Conservation (phyloP, 2,888 invertebrate species). For the Aphodius granarius region DNA sequence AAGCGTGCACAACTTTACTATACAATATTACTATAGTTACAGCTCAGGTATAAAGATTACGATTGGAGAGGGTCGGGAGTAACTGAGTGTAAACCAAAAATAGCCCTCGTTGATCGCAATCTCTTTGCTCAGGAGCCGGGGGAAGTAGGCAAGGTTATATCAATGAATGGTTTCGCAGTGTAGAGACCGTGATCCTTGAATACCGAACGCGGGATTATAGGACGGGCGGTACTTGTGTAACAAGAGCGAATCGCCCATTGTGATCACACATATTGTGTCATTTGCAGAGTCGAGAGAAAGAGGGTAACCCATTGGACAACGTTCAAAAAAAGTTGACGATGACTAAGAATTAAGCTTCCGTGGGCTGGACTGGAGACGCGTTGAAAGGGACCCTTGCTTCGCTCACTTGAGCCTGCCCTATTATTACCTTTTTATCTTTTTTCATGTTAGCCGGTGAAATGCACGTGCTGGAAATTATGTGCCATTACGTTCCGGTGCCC, state of each 20-base stretch:
- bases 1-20: background rate
- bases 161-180: background rate
- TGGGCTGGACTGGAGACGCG: background rate
- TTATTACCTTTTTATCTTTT: background rate
- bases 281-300: constrained; percentile 41
- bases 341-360: background rate
- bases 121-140: background rate
- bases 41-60: background rate
- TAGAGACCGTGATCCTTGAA: constrained; percentile 39
- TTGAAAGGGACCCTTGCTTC: background rate
- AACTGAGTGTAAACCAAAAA: background rate
- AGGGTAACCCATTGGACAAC: constrained; percentile 45
- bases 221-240: constrained; percentile 43
- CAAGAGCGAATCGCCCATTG: constrained; percentile 31
- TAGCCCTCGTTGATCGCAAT: background rate
- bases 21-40: background rate
- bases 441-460: background rate
- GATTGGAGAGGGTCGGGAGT: background rate
- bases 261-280: constrained; percentile 45
- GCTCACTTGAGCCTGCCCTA: background rate
- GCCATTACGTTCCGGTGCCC: background rate
- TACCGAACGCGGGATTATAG: constrained; percentile 44
- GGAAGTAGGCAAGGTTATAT: background rate
- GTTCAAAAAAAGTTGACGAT: constrained; percentile 28
- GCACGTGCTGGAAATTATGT: background rate